Base-by-base conservation (phyloP, 2,797 vertebrate species). In the Acestrorhynchus altus region DNA sequence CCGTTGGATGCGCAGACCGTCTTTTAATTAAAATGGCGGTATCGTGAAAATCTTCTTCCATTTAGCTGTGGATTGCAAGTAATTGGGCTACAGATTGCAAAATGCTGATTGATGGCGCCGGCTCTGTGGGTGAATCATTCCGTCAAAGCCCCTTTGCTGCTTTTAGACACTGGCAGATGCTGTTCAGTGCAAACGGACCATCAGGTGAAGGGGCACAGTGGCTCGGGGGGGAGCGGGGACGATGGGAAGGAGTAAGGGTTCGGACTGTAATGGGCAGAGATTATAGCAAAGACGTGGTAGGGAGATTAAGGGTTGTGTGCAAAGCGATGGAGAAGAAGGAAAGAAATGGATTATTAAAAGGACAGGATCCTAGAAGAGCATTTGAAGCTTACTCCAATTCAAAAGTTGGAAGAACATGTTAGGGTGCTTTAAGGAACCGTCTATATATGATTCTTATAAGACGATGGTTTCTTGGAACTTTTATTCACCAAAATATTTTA, bases 1-100 rank as follows among this genome's bases (percentile, higher is more conserved):
- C 80, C 40, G 76, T 76, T 74, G 71, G 67, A 89, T 83, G 42
- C 66, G 56, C 73, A 85, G 76, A 87, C 79, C 82, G 56, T 83
- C 46, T 81, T 87, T 84, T 86, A 87, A 90, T 89, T 90, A 87
- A 86, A 89, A 82, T 72, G 49, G 68, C 78, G 86, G 80, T 85
- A 88, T 86, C 81, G 71, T 64, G 74, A 76, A 86, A 84, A 83
- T 85, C 61, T 81, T 76, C 80, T 68, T 86, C 86, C 76, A 82
- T 88, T 89, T 86, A 82, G 81, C 61, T 78, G 70, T 72, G 84
- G 81, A 87, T 80, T 59, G 72, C 68, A 59, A 78, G 82, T 83
- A 85, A 88, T 86, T 86, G 82, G 69, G 61, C 86, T 52, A 67
- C 73, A 84, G 76, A 83, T 84, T 81, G 74, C 54, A 60, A 75